Percentiles rank a stretch among this genome's conserved stretches.
These are phyloP conservation scores for Caprella mutica DNA, from an alignment of 2,888 invertebrate species.

Conservation along the genomic window DNA sequence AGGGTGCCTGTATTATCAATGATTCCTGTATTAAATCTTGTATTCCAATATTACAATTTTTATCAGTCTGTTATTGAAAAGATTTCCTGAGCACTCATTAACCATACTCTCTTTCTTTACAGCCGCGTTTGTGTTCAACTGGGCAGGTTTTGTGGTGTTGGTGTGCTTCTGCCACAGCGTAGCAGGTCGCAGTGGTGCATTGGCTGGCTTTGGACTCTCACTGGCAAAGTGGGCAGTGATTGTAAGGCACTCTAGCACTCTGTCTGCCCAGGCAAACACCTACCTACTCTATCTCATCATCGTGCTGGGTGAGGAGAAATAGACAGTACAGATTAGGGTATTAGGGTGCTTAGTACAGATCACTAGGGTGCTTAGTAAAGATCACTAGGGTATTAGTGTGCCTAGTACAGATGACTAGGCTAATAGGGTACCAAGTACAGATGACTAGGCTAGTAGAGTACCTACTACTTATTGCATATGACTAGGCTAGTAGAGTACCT, in stretches of 20 bases:
- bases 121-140: conserved; percentile 92
- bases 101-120: conserved; percentile 29
- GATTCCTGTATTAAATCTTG: too few relatives aligned
- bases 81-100: not conserved
- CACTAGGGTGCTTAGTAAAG: too few relatives aligned
- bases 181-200: conserved; percentile 80
- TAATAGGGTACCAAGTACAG: too few relatives aligned
- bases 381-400: too few relatives aligned
- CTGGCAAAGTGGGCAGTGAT: conserved; percentile 91
- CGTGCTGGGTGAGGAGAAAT: conserved; percentile 60
- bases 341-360: too few relatives aligned
- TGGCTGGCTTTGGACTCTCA: conserved; percentile 84
- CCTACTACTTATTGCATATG: too few relatives aligned
- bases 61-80: too few relatives aligned
- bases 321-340: not conserved
- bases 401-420: too few relatives aligned
- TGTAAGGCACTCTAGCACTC: conserved; percentile 77
- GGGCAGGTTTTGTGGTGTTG: conserved; percentile 82
- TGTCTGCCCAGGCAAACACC: conserved; percentile 73
- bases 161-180: conserved; percentile 92
- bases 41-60: too few relatives aligned
- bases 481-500: too few relatives aligned
- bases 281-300: conserved; percentile 89
- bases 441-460: too few relatives aligned
- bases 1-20: too few relatives aligned